Percentiles rank a stretch among this genome's conserved stretches.
Conservation (phyloP, 2,113 vertebrate genomes). For the Muscicapa adusta region DNA sequence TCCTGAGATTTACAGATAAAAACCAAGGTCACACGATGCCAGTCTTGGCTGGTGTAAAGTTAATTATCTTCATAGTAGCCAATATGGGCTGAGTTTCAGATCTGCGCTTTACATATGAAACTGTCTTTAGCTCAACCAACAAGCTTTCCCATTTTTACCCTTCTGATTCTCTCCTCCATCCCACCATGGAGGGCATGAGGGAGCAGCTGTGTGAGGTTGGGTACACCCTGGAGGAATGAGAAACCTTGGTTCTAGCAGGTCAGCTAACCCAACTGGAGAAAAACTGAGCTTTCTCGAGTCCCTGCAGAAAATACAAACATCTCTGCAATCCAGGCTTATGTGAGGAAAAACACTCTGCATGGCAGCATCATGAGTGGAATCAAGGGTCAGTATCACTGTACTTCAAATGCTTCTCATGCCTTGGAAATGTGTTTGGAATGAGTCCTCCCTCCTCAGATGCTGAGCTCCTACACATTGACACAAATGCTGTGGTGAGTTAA, state of each 20-base stretch:
- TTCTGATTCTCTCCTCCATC: not conserved
- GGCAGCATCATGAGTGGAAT: not conserved
- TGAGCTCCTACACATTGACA: not conserved
- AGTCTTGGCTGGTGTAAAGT: not conserved
- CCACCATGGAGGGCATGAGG: not conserved
- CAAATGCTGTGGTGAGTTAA: not conserved
- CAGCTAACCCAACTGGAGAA: not conserved
- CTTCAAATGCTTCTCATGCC: not conserved
- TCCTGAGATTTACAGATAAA: not conserved
- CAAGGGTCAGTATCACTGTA: not conserved
- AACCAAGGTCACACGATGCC: not conserved
- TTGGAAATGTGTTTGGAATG: not conserved
- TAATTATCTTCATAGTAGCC: not conserved
- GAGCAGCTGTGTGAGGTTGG: not conserved
- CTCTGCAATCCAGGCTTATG: not conserved
- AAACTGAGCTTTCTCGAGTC: not conserved
- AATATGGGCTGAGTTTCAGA: not conserved
- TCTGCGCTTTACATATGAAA: not conserved
- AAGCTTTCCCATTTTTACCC: not conserved
- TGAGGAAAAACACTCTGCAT: not conserved
- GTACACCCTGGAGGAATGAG: not conserved
- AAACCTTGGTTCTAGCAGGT: not conserved
- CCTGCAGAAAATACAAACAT: not conserved
- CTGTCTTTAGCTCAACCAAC: not conserved
- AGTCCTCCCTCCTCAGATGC: not conserved